A percentile compares a stretch with the other conserved stretches of the same genome.
Conservation (phyloP, 2,113 vertebrate genomes). For the Corythaeola cristata region DNA sequence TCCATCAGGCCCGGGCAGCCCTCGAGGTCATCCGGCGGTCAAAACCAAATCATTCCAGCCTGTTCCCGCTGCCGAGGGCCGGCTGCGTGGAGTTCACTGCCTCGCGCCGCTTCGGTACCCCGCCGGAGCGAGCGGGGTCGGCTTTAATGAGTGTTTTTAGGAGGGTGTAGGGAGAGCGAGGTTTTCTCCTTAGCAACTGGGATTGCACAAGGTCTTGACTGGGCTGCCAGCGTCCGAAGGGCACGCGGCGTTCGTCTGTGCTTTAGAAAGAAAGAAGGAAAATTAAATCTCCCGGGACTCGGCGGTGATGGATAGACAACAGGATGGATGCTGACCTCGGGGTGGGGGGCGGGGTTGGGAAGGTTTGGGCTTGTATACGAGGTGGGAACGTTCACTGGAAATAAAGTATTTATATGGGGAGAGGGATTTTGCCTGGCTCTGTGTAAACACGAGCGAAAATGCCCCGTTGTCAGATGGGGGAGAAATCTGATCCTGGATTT, state of each 20-base stretch:
- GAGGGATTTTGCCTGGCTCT: not conserved
- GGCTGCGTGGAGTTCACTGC: conserved; percentile 36
- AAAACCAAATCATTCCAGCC: conserved; percentile 78
- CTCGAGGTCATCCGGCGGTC: conserved; percentile 82
- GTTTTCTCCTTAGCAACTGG: conserved; percentile 74
- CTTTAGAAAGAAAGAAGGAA: not conserved
- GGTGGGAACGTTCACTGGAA: not conserved
- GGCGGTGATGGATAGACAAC: not conserved
- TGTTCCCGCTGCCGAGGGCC: conserved; percentile 60
- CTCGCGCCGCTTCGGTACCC: conserved; percentile 46
- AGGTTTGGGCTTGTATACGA: not conserved
- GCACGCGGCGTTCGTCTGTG: not conserved
- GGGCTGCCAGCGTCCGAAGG: conserved; percentile 30
- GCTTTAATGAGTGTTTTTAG: not conserved
- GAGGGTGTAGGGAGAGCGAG: not conserved
- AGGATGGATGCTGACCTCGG: not conserved
- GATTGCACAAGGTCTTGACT: not conserved
- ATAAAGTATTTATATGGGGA: not conserved
- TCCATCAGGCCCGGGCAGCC: conserved; percentile 76
- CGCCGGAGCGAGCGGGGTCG: conserved; percentile 9
- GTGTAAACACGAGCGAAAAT: not conserved
- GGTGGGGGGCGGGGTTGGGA: not conserved
- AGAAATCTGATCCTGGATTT: not conserved
- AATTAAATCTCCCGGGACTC: not conserved
- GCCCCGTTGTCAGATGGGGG: not conserved